phyloP scores from a whole-genome alignment of 1,140 invertebrate genomes.

The Cydia strobilella region DNA sequence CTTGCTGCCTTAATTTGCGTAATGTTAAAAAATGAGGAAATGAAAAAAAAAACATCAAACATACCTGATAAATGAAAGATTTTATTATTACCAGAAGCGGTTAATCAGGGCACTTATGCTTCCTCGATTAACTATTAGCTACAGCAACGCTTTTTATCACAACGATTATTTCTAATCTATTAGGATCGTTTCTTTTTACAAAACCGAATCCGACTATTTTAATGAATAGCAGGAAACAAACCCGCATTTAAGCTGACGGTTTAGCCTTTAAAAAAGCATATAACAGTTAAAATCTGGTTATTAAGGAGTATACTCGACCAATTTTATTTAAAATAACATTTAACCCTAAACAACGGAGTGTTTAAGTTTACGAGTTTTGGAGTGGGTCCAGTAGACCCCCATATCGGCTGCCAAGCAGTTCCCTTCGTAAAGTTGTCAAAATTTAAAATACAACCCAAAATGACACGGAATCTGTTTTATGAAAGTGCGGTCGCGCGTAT shows the following conservation, averaged over 20 bases:
- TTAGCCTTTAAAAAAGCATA: background rate
- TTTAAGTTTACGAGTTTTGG: constrained; percentile 45
- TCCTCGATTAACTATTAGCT: no score
- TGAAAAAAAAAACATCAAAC: no score
- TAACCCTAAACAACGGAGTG: constrained; percentile 13
- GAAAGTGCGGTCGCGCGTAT: constrained; percentile 14
- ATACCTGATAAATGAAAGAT: no score
- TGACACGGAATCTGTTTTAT: constrained; percentile 31
- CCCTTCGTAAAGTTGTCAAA: constrained; percentile 35
- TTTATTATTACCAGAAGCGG: no score
- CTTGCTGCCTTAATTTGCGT: no score
- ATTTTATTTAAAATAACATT: constrained; percentile 21
- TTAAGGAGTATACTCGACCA: background rate
- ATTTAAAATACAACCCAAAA: constrained; percentile 24
- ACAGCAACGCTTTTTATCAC: no score
- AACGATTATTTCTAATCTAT: no score
- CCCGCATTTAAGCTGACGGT: background rate
- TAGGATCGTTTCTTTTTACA: no score
- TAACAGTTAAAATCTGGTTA: background rate
- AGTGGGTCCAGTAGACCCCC: constrained; percentile 40
- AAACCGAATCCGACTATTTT: no score
- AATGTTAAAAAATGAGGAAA: no score
- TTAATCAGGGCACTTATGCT: no score
- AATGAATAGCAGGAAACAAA: no score
- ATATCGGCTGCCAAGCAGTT: constrained; percentile 37